Evolutionary conservation across 2,888 invertebrate genomes (phyloP).

Genomic region (Hypena proboscidalis): DNA sequence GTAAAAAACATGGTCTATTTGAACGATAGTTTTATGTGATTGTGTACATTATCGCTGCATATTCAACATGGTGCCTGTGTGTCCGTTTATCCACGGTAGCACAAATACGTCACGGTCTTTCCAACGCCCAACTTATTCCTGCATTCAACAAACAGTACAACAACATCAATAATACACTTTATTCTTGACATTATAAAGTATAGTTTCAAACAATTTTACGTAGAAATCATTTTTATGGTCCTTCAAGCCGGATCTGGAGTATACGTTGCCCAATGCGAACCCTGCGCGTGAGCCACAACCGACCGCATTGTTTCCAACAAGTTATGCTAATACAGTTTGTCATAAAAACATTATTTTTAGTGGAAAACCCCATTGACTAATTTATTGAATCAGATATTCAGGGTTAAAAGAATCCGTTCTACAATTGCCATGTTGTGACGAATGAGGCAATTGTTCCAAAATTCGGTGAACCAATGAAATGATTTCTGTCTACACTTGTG

Average conservation of each 20-base stretch:
- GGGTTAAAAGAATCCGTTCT: constrained; percentile 33
- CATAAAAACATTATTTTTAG: constrained; percentile 53
- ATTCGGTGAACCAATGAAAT: constrained; percentile 23
- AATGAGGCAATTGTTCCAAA: constrained; percentile 23
- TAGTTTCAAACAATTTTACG: constrained; percentile 11
- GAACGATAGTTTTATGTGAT: constrained; percentile 45
- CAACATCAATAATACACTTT: constrained; percentile 30
- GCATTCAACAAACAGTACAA: constrained; percentile 10
- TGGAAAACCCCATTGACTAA: constrained; percentile 62
- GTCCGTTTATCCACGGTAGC: constrained; percentile 79
- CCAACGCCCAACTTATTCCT: constrained; percentile 35
- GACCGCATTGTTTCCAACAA: constrained; percentile 57
- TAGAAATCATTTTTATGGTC: constrained; percentile 36
- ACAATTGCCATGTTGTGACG: constrained; percentile 19
- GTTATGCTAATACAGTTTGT: constrained; percentile 71
- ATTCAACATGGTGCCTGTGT: constrained; percentile 63
- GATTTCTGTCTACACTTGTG: constrained; percentile 10
- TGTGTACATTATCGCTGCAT: constrained; percentile 65
- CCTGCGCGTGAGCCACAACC: constrained; percentile 74
- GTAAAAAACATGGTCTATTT: constrained; percentile 19
- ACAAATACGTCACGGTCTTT: constrained; percentile 73
- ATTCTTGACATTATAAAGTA: not conserved
- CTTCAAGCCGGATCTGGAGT: constrained; percentile 62
- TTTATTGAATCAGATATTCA: constrained; percentile 27
- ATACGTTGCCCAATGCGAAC: constrained; percentile 69